phyloP scores from a whole-genome alignment of 2,888 invertebrate species.

The Rutpela maculata region DNA sequence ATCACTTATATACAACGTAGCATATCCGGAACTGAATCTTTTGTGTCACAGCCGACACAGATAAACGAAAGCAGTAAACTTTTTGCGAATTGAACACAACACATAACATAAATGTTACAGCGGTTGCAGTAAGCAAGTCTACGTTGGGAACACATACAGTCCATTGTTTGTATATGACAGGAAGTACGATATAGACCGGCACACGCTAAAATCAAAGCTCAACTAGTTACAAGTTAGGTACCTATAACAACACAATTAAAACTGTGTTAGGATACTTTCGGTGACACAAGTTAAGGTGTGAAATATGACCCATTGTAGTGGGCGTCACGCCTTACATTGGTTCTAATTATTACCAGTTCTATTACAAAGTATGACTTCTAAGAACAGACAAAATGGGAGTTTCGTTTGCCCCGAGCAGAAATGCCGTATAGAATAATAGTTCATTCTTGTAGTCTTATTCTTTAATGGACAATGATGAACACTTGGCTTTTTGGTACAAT shows the following conservation, averaged over 20 bases:
- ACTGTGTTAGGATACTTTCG: constrained; percentile 61
- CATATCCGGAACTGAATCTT: constrained; percentile 21
- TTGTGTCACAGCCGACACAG: constrained; percentile 20
- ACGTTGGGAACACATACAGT: constrained; percentile 35
- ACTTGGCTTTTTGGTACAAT: constrained; percentile 42
- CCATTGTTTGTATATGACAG: constrained; percentile 58
- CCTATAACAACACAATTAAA: constrained; percentile 59
- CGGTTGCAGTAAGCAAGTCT: neutral
- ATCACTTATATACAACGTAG: constrained; percentile 2
- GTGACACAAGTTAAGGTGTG: constrained; percentile 59
- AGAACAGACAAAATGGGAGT: constrained; percentile 54
- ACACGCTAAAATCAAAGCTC: constrained; percentile 57
- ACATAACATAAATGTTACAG: neutral
- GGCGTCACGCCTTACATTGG: constrained; percentile 52
- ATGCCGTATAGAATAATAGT: neutral
- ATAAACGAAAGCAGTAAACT: constrained; percentile 24
- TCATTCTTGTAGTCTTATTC: constrained; percentile 29
- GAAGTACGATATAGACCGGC: constrained; percentile 60
- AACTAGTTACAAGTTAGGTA: constrained; percentile 34
- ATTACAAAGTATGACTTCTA: constrained; percentile 42
- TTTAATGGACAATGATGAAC: constrained; percentile 45
- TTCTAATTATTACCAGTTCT: constrained; percentile 48
- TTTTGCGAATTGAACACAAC: constrained; percentile 14
- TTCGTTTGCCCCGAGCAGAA: constrained; percentile 45
- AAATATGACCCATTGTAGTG: constrained; percentile 61